phyloP scores from a whole-genome alignment of 2,888 invertebrate species.

The Caenorhabditis sp. region DNA sequence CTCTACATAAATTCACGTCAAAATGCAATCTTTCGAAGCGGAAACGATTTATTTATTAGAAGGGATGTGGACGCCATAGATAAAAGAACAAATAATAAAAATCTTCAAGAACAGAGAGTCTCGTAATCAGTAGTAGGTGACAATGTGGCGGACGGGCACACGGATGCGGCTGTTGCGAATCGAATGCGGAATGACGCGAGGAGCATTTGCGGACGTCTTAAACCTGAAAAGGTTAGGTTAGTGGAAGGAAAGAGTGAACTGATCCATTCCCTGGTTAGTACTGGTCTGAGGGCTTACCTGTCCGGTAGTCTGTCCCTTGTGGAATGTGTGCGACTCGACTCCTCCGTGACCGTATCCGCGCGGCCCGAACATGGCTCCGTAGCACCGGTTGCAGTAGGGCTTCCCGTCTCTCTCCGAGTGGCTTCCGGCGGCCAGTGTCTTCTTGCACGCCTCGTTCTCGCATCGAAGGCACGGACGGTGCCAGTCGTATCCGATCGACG shows the following conservation, averaged over 20 bases:
- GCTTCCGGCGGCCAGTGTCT: slow-evolving; percentile 84
- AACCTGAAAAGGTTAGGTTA: slow-evolving; percentile 48
- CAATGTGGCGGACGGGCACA: slow-evolving; percentile 56
- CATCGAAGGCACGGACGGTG: slow-evolving; percentile 85
- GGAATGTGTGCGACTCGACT: slow-evolving; percentile 83
- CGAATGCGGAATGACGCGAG: slow-evolving; percentile 23
- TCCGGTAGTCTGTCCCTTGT: slow-evolving; percentile 67
- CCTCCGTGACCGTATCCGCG: slow-evolving; percentile 80
- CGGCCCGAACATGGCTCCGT: slow-evolving; percentile 85
- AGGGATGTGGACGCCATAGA: slow-evolving; percentile 19
- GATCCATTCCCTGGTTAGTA: slow-evolving; percentile 29
- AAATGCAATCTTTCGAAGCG: neutral
- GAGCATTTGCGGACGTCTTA: slow-evolving; percentile 32
- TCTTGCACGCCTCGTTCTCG: slow-evolving; percentile 84
- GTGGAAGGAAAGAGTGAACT: slow-evolving; percentile 2
- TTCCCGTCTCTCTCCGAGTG: slow-evolving; percentile 86
- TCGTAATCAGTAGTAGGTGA: slow-evolving; percentile 53
- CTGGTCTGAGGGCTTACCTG: slow-evolving; percentile 39
- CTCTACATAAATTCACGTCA: slow-evolving; percentile 11
- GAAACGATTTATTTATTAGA: slow-evolving; percentile 14
- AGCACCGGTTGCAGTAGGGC: slow-evolving; percentile 86
- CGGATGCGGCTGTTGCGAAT: slow-evolving; percentile 45
- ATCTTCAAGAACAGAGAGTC: neutral
- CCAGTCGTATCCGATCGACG: slow-evolving; percentile 86
- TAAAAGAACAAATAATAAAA: neutral